Evolutionary conservation across 2,797 vertebrate genomes (phyloP), one percentile per base, ranked within the genome.

Genomic region (Lepilemur ruficaudatus): DNA sequence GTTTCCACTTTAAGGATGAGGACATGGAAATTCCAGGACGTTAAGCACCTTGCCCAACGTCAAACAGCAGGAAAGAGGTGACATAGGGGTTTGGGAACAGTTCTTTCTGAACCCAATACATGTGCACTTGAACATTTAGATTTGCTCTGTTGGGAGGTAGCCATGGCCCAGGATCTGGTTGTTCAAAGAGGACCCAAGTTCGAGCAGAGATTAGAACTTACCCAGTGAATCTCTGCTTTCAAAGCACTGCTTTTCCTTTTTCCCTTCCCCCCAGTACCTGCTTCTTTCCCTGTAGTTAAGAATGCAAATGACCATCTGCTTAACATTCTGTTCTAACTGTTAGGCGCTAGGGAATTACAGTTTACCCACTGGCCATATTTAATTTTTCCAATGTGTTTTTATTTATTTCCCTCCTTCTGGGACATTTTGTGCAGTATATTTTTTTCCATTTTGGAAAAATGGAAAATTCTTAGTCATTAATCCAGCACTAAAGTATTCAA

Each of bases 311-410:
- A 91, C 94, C 88, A 82, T 88, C 73, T 93, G 96, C 28, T 75
- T 85, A 95, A n/a, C 87, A 91, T 93, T 96, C 93, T 78, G 48
- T 55, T 83, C 82, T 63, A 93, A 92, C 57, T 43, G 84, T 87
- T 81, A 95, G 85, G 93, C 67, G 13, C 86, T 57, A 55, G 81
- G 81, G 91, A 96, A 96, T 96, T 96, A 70, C 52, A 92, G 78
- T 89, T 79, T 94, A 92, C 86, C 82, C 67, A 82, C 91, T 67
- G 96, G 83, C 85, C 82, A 48, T 86, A 41, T 83, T 93, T 89
- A 96, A 94, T 93, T 94, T 95, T 96, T 92, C 94, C 93, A 96
- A 83, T 93, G 96, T 96, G 96, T 81, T 95, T 94, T 95, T 93
- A 76, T 93, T 95, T 76, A 78, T 80, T 86, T 43, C 57, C 65